Conservation (phyloP, 2,797 vertebrate species). For the Lagothrix lagotricha region DNA sequence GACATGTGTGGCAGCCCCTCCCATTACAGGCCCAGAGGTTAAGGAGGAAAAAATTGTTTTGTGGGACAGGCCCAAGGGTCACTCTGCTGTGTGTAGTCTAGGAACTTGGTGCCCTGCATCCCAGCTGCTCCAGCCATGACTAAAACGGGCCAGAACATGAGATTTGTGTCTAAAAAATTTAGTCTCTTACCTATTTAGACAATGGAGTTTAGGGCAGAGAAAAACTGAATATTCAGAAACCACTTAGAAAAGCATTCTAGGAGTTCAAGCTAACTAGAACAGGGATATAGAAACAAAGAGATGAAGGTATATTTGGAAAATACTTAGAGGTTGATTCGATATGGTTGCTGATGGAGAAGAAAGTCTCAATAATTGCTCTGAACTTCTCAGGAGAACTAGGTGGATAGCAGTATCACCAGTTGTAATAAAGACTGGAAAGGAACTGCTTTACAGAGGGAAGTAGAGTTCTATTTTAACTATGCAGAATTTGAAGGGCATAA, state of each 20-base stretch:
- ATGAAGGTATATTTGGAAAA: background rate
- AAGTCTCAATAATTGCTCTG: background rate
- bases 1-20: background rate
- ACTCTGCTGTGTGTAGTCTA: background rate
- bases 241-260: background rate
- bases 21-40: background rate
- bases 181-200: background rate
- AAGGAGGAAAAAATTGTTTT: background rate
- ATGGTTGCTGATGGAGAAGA: background rate
- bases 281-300: background rate
- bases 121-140: background rate
- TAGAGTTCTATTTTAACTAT: background rate
- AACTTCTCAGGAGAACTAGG: background rate
- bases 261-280: background rate
- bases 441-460: background rate
- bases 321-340: background rate
- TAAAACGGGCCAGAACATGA: background rate
- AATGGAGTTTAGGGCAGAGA: background rate
- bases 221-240: background rate
- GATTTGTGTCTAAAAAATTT: background rate
- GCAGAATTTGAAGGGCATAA: background rate
- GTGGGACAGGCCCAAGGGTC: background rate
- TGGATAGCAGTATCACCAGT: background rate
- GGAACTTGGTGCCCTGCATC: background rate
- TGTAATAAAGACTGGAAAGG: background rate